Evolutionary conservation across 2,888 invertebrate genomes (phyloP).

Genomic region (Sphaeridia pumilis): DNA sequence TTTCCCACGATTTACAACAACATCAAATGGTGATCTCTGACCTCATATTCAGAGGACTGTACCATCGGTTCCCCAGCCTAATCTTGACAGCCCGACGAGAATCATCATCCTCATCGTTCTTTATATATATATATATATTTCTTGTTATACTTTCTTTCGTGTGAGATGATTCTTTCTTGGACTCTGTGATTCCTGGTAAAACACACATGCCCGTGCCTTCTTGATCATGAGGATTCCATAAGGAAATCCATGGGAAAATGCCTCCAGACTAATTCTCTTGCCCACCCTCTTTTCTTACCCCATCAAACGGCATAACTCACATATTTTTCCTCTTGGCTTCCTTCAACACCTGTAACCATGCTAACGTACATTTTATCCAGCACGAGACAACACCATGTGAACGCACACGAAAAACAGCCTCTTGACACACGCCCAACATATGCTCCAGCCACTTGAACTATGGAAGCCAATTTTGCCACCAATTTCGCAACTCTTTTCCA

Average conservation of each 20-base stretch:
- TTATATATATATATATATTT: neutral
- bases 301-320: conserved; percentile 3
- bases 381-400: conserved; percentile 5
- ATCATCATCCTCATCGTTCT: neutral
- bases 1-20: conserved; percentile 27
- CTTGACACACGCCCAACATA: conserved; percentile 18
- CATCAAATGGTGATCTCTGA: conserved; percentile 20
- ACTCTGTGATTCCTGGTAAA: too few species aligned
- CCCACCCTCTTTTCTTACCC: neutral
- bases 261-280: conserved; percentile 16
- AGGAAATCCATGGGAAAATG: conserved; percentile 15
- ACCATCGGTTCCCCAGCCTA: conserved; percentile 1
- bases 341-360: conserved; percentile 11
- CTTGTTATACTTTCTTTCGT: neutral
- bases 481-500: too few species aligned
- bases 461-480: conserved; percentile 6
- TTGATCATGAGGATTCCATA: neutral
- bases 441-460: neutral
- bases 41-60: neutral
- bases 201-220: neutral
- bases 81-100: conserved; percentile 3
- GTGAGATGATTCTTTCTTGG: neutral
- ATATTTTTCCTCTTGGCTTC: conserved; percentile 16
- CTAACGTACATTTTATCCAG: neutral
- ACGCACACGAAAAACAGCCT: conserved; percentile 9